A percentile compares a stretch with the other conserved stretches of the same genome.
These are phyloP conservation scores for Elgaria multicarinata DNA, from an alignment of 2,113 vertebrate genomes.

Conservation along the genomic window DNA sequence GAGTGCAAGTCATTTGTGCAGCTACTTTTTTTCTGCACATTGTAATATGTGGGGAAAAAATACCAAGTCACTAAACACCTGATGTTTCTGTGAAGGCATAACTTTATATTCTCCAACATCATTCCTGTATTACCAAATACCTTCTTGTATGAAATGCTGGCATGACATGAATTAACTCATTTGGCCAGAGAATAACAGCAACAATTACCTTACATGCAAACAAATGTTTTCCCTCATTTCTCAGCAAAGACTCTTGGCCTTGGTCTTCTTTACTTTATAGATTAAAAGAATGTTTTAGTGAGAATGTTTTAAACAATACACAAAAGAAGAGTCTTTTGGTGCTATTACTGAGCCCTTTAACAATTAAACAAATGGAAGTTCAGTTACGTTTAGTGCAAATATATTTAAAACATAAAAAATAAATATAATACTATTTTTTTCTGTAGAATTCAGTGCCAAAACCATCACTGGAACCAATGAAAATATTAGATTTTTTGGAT, in stretches of 20 bases:
- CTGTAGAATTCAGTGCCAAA: constrained; percentile 43
- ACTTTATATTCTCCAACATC: background rate
- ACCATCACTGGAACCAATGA: constrained; percentile 11
- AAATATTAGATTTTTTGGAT: background rate
- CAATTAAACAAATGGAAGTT: constrained; percentile 31
- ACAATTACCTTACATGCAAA: background rate
- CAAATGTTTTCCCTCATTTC: constrained; percentile 15
- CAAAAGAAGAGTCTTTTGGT: constrained; percentile 42
- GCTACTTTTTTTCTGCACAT: background rate
- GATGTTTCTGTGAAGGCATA: background rate
- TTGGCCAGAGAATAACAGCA: background rate
- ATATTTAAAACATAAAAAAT: constrained; percentile 57
- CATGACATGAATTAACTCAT: background rate
- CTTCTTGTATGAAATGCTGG: background rate
- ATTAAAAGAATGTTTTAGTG: constrained; percentile 52
- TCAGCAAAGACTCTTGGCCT: background rate
- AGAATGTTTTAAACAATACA: constrained; percentile 38
- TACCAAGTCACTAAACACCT: background rate
- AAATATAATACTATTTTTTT: constrained; percentile 32
- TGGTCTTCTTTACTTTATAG: constrained; percentile 56
- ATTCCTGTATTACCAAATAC: background rate
- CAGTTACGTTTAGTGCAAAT: constrained; percentile 46
- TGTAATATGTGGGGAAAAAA: background rate
- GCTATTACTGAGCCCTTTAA: constrained; percentile 35
- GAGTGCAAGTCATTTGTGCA: background rate